Base-by-base conservation (phyloP, 2,113 vertebrate genomes). In the Salminus brasiliensis region DNA sequence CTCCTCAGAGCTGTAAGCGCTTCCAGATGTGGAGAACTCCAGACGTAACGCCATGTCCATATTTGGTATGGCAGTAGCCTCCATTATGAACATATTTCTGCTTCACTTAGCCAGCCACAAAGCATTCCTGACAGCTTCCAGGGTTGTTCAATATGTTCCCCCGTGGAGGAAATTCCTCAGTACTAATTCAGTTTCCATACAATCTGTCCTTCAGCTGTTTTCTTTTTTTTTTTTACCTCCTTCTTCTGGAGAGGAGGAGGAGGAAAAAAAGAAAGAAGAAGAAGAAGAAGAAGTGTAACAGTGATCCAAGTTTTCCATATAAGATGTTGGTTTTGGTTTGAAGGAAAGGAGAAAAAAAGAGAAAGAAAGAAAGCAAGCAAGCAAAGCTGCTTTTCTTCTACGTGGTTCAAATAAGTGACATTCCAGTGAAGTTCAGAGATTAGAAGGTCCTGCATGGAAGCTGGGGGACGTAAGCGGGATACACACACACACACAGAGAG, bases 31-130 rank as follows among this genome's bases (percentile, higher is more conserved):
- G 94, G 92, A 91, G 94, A 92, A 92, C 93, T 94, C 94, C 93
- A 96, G 95, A 98, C 96, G 96, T 98, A 98, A 99, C 95, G 95
- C 94, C 96, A 98, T 98, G 94, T 91, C 98, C 98, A 98, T 99
- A 98, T 98, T 98, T 98, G 98, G 96, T 98, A 96, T 94, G 95
- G 96, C 95, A 96, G 95, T 95, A 97, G 95, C 93, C 93, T 92
- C 93, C 96, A 95, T 98, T 98, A 98, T 97, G 96, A 94, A 95
- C 96, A 98, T 98, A 96, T 96, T 97, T 97, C 91, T 95, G 87
- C 91, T 84, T 93, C 93, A 95, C 93, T 95, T 96, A 95, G 93
- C 93, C 94, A 94, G 96, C 96, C 96, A 94, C 96, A 96, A 95
- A 95, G 94, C 95, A 96, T 97, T 97, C 96, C 95, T 95, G 95